Base-by-base conservation (phyloP, 1,140 invertebrate genomes). In the Saccostrea echinata region DNA sequence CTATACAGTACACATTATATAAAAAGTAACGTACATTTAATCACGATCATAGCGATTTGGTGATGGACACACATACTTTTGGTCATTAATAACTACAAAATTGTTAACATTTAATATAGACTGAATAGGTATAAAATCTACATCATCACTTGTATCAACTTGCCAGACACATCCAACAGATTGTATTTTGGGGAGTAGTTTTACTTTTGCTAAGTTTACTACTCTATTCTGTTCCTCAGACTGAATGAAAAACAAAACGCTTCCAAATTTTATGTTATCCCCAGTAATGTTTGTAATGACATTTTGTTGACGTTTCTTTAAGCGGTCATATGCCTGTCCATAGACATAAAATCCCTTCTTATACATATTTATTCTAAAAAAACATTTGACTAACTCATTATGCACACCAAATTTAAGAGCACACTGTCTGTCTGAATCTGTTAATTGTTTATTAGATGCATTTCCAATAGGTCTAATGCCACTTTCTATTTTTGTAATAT, bases 291-390 rank as follows among this genome's bases (percentile, higher is more conserved):
- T 88, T 9, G 89, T 88, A 27, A 86, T 85, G 51, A 90, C 53
- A 88, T 84, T 33, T 52, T 83, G 89, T 61, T 88, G 86, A 61
- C 89, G 21, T 86, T 90, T 90, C 35, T 82, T 18, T 52, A 88
- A 53, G 86, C 88, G 86, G 18, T 24, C 61, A 57, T 88, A 90
- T 33, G 51, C 61, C 33, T 33, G 12, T 11, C 86, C 86, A 85
- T 82, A 88, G 12, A 90, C 76, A 76, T 88, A 87, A 84, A 90
- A 90, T 52, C 86, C 88, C 24, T 71, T n/a, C 55, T 90, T 90
- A 64, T 84, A 90, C 86, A 90, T 88, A 53, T 86, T 87, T 11
- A 90, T 55, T n/a, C 76, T 85, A 52, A 64, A 51, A 52, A 87
- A 90, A 43, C 61, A 24, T 52, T 81, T 90, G 0, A 90, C 88